Evolutionary conservation across 2,113 vertebrate genomes (phyloP), one percentile per base, ranked within the genome.

Genomic region (Mobula hypostoma): DNA sequence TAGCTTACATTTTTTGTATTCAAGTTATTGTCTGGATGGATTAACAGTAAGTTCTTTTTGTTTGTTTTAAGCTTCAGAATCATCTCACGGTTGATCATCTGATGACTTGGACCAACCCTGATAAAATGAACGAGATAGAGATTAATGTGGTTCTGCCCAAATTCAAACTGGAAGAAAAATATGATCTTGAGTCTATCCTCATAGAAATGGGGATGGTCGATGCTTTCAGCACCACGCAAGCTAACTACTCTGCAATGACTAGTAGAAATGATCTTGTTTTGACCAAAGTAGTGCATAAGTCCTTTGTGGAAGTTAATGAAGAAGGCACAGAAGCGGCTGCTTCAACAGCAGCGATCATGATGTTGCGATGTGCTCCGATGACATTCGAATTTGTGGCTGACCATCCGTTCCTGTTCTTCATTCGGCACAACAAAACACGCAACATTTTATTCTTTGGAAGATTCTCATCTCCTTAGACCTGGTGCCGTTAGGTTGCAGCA

Each of bases 231-330:
- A 1, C 6, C 0, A 0, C 0, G 58, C 94, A 9, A 94, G 96
- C 97, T 87, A 96, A 99, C 94, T 98, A 98, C 95, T 97, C 97
- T 24, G 97, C 96, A 94, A 98, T 98, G 97, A 97, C 98, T 70
- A 94, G 63, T 0, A 95, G 58, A n/a, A 96, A 96, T 0, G 95
- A 98, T 87, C 95, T 99, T 87, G 95, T 95, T 14, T 94, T 99
- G 94, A 98, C 98, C 14, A 94, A 98, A 61, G 97, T 98, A 63
- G 95, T 98, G 95, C 98, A 99, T 95, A 98, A 98, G 95, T 96
- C 98, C 74, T 98, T 98, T 58, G 95, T 98, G 76, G 98, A 99
- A 74, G 96, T 99, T 91, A 98, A 97, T 9, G 98, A 99, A 95
- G 97, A 98, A 95, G 98, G 98, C 17, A 98, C 98, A 0, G 97